These are phyloP conservation scores for Eupithecia subfuscata DNA, from an alignment of 2,888 invertebrate genomes.

Conservation along the genomic window DNA sequence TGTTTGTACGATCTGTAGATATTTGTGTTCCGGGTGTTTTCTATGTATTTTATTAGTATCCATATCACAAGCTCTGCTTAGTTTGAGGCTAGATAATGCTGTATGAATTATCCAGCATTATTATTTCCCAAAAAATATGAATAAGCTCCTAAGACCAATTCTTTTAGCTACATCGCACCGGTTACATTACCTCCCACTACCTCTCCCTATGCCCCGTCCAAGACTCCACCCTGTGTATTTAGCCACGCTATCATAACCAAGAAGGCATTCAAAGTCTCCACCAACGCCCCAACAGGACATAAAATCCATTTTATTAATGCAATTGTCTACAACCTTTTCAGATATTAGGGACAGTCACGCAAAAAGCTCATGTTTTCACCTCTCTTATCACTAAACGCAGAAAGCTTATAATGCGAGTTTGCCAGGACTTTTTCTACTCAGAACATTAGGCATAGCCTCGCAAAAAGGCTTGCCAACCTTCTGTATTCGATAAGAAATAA, in stretches of 20 bases:
- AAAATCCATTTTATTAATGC: conserved; percentile 34
- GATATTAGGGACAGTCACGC: conserved; percentile 20
- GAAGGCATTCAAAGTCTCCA: not conserved
- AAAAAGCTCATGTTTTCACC: conserved; percentile 2
- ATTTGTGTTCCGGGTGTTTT: too few relatives aligned
- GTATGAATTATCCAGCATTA: too few relatives aligned
- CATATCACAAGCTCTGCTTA: too few relatives aligned
- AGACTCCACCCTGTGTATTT: too few relatives aligned
- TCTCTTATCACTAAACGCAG: not conserved
- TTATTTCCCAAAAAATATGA: too few relatives aligned
- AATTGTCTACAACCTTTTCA: conserved; percentile 33
- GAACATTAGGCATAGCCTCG: not conserved
- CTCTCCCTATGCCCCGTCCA: too few relatives aligned
- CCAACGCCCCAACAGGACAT: conserved; percentile 19
- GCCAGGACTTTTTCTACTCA: not conserved
- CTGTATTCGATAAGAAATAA: conserved; percentile 16
- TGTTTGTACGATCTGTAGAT: too few relatives aligned
- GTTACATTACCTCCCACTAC: too few relatives aligned
- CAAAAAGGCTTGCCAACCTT: not conserved
- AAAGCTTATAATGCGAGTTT: not conserved
- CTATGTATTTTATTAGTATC: too few relatives aligned
- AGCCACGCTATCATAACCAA: conserved; percentile 1
- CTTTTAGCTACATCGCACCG: too few relatives aligned
- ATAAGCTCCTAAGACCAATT: too few relatives aligned
- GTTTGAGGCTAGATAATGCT: too few relatives aligned